Base-by-base conservation (phyloP, 2,888 invertebrate genomes). In the Noctua pronuba region DNA sequence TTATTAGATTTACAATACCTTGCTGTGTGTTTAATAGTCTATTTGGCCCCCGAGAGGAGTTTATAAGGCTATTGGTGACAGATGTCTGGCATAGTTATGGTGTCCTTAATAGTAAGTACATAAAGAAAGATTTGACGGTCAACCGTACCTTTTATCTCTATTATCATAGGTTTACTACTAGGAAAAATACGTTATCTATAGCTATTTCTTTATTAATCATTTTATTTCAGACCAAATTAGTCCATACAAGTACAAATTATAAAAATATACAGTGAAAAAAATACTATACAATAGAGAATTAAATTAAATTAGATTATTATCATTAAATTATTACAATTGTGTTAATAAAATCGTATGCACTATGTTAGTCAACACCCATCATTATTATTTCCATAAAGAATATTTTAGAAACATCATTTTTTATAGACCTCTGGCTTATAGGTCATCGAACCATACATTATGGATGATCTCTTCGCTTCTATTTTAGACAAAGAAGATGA, bases 1-100 rank as follows among this genome's bases (percentile, higher is more conserved):
- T 86, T 81, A 86, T 88, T 82, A 74, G 75, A 81, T 85, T 88
- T 77, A 80, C 71, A 82, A 82, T 84, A 77, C 80, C 49, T 80
- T 58, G 58, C 62, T 69, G 62, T 75, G 66, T 76, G 73, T 75
- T 73, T 84, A 83, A 85, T 82, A 72, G 82, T 67, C 67, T 73
- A 62, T 38, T 72, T 79, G 41, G 55, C 44, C 82, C 68, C 55
- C 49, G 13, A 58, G 67, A 77, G 69, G 38, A 52, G 44, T 75
- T 65, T 75, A 62, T 55, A 58, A 38, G 24, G 49, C 16, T n/a
- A 62, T 67, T 55, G 49, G 65, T 64, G 58, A 75, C 81, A 86
- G 70, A 18, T 60, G 60, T 31, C 18, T 60, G 31, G 10, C 60
- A 35, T 60, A 35, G 6, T 35, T 49, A 58, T 31, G 13, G 2